A percentile compares a stretch with the other conserved stretches of the same genome.
Conservation (phyloP, 2,888 invertebrate species). For the Xestia xanthographa region DNA sequence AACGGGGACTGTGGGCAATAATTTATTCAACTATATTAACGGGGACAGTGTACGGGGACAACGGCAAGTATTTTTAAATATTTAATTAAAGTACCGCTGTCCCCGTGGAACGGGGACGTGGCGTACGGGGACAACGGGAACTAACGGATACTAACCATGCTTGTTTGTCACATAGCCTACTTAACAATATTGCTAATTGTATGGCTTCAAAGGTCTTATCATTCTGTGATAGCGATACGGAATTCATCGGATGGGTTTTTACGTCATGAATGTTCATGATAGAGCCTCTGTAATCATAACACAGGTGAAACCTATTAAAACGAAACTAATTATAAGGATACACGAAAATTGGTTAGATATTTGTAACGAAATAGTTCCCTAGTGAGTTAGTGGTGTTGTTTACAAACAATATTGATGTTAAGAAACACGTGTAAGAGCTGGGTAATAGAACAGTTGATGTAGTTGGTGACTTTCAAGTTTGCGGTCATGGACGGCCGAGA, state of each 20-base stretch:
- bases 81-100: too few species aligned
- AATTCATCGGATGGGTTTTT: background rate
- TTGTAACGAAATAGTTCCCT: conserved; percentile 10
- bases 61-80: too few species aligned
- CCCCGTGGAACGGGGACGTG: too few species aligned
- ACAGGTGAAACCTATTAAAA: conserved; percentile 39
- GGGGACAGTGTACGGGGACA: too few species aligned
- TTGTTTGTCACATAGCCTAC: too few species aligned
- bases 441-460: background rate
- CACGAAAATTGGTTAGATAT: conserved; percentile 32
- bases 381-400: conserved; percentile 2
- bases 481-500: background rate
- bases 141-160: too few species aligned
- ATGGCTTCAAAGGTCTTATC: too few species aligned
- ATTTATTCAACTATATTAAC: too few species aligned
- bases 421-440: conserved; percentile 27
- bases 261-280: background rate
- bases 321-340: conserved; percentile 3
- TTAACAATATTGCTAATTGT: too few species aligned
- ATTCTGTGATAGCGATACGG: background rate
- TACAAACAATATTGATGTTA: conserved; percentile 16
- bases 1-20: too few species aligned
- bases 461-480: background rate
- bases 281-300: conserved; percentile 14
- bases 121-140: too few species aligned